Conservation (phyloP, 2,797 vertebrate species). For the Pelochelys cantorii region DNA sequence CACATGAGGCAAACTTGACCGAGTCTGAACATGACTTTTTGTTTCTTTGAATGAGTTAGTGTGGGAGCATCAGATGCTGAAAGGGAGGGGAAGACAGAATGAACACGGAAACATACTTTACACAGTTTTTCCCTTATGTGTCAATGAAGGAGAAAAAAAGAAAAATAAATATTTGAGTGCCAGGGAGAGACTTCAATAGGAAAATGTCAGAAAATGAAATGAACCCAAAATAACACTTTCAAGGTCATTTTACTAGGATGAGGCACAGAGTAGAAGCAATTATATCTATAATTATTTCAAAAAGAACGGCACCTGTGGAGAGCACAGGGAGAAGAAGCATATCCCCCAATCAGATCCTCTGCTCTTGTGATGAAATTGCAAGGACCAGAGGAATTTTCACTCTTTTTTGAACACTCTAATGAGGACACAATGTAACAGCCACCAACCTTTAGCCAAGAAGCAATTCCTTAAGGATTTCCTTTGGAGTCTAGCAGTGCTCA, state of each 20-base stretch:
- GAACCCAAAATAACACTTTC: background rate
- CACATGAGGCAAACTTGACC: background rate
- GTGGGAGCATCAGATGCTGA: background rate
- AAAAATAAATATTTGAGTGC: background rate
- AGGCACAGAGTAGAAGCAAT: background rate
- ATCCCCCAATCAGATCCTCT: background rate
- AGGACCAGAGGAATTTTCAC: background rate
- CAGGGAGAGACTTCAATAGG: background rate
- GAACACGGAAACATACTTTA: background rate
- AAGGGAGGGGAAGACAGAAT: background rate
- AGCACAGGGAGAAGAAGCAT: background rate
- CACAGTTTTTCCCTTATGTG: background rate
- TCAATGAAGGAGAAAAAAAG: background rate
- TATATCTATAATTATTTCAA: background rate
- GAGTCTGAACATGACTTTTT: background rate
- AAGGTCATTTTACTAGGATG: background rate
- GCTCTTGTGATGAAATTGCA: background rate
- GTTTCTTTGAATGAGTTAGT: background rate
- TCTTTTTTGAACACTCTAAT: background rate
- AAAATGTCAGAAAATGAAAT: background rate
- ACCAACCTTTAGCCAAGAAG: background rate
- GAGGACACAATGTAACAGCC: background rate
- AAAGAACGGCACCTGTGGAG: background rate
- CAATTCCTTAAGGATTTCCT: background rate
- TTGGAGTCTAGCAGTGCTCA: background rate